Evolutionary conservation across 1,140 invertebrate species (phyloP).

Genomic region (Trigoniulus corallinus): DNA sequence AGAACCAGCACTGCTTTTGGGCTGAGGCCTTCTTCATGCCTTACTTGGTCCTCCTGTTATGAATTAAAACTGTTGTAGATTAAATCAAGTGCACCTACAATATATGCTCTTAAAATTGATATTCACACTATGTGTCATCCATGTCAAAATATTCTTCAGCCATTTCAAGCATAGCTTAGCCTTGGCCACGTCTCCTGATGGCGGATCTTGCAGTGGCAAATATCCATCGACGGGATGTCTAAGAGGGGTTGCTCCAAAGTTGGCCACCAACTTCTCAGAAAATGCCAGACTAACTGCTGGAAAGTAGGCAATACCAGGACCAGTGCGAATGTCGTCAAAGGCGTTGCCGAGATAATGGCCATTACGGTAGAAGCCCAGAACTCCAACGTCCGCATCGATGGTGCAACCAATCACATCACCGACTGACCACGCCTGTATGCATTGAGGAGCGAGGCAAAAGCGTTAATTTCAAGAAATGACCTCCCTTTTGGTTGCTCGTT

Average conservation of each 20-base stretch:
- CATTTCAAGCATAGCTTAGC: slow-evolving; percentile 38
- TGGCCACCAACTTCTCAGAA: slow-evolving; percentile 54
- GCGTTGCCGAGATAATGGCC: slow-evolving; percentile 52
- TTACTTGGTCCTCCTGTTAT: too few species aligned
- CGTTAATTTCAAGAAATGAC: too few species aligned
- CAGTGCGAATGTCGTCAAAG: slow-evolving; percentile 48
- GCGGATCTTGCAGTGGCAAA: slow-evolving; percentile 43
- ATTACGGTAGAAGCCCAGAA: slow-evolving; percentile 41
- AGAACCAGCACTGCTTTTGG: slow-evolving; percentile 18
- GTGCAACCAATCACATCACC: slow-evolving; percentile 67
- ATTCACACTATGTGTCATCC: too few species aligned
- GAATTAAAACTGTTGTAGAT: too few species aligned
- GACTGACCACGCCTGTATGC: slow-evolving; percentile 42
- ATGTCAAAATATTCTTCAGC: slow-evolving; percentile 33
- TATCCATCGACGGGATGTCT: slow-evolving; percentile 50
- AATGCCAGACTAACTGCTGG: slow-evolving; percentile 53
- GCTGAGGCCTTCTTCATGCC: too few species aligned
- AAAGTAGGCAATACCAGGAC: slow-evolving; percentile 56
- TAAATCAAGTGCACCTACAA: too few species aligned
- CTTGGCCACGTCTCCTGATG: slow-evolving; percentile 32
- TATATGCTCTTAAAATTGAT: too few species aligned
- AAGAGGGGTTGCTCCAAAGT: slow-evolving; percentile 57
- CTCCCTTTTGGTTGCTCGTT: too few species aligned
- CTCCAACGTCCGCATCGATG: slow-evolving; percentile 52
- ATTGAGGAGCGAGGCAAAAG: too few species aligned